A percentile compares a stretch with the other conserved stretches of the same genome.
Conservation (phyloP, 2,113 vertebrate genomes). For the Rhinoptilus africanus region DNA sequence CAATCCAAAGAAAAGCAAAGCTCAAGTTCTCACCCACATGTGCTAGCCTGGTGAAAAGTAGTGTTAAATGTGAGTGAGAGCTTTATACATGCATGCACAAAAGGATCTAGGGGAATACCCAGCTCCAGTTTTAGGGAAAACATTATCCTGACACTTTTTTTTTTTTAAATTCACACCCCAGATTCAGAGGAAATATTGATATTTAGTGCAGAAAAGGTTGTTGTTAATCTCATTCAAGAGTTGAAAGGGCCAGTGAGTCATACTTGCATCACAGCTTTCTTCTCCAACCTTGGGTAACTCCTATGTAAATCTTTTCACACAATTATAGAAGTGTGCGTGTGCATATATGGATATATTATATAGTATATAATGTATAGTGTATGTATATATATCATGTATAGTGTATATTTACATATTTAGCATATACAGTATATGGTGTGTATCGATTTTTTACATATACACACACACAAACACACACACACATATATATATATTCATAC, state of each 20-base stretch:
- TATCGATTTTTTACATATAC: background rate
- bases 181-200: background rate
- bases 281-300: background rate
- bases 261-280: background rate
- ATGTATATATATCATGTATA: background rate
- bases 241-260: background rate
- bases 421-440: background rate
- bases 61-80: background rate
- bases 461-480: background rate
- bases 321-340: background rate
- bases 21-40: background rate
- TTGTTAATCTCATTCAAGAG: background rate
- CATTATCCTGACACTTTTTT: background rate
- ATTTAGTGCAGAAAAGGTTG: background rate
- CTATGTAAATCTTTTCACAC: background rate
- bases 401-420: background rate
- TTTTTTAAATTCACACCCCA: background rate
- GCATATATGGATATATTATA: background rate
- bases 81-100: background rate
- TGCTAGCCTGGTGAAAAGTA: background rate
- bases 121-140: background rate
- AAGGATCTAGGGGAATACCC: background rate
- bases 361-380: background rate
- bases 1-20: background rate
- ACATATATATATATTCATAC: background rate